Conservation (phyloP, 2,888 invertebrate genomes). For the Nemoura dubitans region DNA sequence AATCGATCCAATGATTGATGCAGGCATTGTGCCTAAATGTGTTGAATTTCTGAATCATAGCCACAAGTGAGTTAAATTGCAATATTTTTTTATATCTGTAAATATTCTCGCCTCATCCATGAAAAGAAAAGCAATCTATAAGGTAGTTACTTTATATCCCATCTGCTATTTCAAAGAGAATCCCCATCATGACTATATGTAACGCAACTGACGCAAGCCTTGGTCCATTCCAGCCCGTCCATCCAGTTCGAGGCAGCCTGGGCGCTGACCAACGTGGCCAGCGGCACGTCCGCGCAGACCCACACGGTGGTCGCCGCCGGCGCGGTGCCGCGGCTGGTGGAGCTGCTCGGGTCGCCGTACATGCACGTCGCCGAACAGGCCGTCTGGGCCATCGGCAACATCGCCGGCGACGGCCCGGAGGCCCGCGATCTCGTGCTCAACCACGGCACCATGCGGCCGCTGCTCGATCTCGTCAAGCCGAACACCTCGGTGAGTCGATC, state of each 20-base stretch:
- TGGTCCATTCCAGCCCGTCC: conserved; percentile 74
- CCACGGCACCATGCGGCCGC: conserved; percentile 74
- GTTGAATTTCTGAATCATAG: conserved; percentile 76
- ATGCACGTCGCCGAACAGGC: conserved; percentile 86
- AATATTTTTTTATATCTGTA: too few species aligned
- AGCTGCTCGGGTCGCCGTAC: conserved; percentile 73
- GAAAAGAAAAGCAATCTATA: too few species aligned
- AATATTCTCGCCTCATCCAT: too few species aligned
- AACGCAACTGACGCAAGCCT: too few species aligned
- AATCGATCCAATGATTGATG: conserved; percentile 83
- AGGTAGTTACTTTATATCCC: too few species aligned
- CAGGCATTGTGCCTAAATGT: conserved; percentile 85
- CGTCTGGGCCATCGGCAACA: conserved; percentile 98
- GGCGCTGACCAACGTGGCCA: conserved; percentile 97
- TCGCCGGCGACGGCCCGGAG: conserved; percentile 87
- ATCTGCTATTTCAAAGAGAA: too few species aligned
- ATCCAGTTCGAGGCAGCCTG: conserved; percentile 96
- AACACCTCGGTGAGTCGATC: conserved; percentile 64
- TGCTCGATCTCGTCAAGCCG: conserved; percentile 73
- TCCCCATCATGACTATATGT: too few species aligned
- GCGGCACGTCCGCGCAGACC: conserved; percentile 92
- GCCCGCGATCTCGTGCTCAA: conserved; percentile 84
- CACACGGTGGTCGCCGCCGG: conserved; percentile 84
- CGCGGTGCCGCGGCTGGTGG: conserved; percentile 85
- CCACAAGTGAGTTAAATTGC: conserved; percentile 70